phyloP scores from a whole-genome alignment of 2,888 invertebrate genomes.

The Coecobrya sp. region DNA sequence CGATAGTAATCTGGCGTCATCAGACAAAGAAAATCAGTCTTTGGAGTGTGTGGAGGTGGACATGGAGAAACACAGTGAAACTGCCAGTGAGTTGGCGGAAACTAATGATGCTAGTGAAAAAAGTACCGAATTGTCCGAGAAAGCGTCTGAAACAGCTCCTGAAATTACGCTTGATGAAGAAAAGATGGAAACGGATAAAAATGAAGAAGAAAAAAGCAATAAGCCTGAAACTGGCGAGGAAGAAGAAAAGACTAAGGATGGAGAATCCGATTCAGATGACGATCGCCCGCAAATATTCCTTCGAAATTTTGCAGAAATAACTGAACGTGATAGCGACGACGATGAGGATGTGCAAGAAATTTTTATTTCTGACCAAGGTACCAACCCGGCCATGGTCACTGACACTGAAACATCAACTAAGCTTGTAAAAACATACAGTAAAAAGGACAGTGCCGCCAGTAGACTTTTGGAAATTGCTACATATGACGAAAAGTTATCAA shows the following conservation, averaged over 20 bases:
- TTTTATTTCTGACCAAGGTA: neutral
- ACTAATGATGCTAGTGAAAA: neutral
- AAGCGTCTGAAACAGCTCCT: neutral
- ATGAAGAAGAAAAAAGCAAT: neutral
- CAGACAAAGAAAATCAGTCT: neutral
- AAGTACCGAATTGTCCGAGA: neutral
- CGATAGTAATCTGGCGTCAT: neutral
- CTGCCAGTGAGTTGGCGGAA: neutral
- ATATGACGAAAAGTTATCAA: neutral
- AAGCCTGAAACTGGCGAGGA: neutral
- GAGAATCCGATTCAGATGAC: slow-evolving; percentile 61
- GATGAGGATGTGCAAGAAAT: slow-evolving; percentile 64
- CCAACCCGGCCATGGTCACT: neutral
- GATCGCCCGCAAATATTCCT: slow-evolving; percentile 70
- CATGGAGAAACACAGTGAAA: neutral
- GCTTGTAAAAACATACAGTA: neutral
- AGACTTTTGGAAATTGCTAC: slow-evolving; percentile 28
- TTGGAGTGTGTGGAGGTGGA: neutral
- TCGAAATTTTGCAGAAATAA: slow-evolving; percentile 69
- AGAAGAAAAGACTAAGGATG: slow-evolving; percentile 32
- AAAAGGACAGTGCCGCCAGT: neutral
- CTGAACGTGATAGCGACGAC: slow-evolving; percentile 61
- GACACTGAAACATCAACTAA: neutral
- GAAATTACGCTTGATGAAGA: slow-evolving; percentile 5
- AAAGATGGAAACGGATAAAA: neutral